Evolutionary conservation across 1,140 invertebrate genomes (phyloP), one percentile per base, ranked within the genome.

Genomic region (Pogonognathellus flavescens): DNA sequence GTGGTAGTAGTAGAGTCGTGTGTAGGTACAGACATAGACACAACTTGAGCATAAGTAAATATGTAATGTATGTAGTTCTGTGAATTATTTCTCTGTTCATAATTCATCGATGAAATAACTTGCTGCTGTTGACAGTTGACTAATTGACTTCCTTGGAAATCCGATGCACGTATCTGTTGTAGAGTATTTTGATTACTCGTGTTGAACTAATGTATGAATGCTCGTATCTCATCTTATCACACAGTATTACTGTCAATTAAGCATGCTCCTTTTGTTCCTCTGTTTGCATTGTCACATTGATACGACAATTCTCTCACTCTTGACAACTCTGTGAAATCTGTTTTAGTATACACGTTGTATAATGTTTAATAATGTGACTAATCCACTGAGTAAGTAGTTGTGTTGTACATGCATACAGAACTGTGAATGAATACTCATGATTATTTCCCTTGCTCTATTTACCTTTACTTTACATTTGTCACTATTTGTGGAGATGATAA

Each of bases 401-500:
- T 62, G 13, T 9, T 62, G 9, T 9, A 13, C n/a, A 62, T n/a
- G 13, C 49, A 25, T 60, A 18, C 5, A 14, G 18, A 20, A 10
- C 25, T 66, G 18, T 10, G 59, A 60, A 60, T 60, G 59, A 20
- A 60, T 60, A 20, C 18, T 22, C n/a, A 20, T 20, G 62, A 66
- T 76, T n/a, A 50, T 70, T 25, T 14, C 16, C 14, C 14, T 41
- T 31, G 31, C 70, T 76, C 31, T 76, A 50, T 76, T 76, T 76
- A 76, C 70, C 25, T 50, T 76, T 50, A 70, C 66, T 25, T 70
- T 16, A 49, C 70, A 76, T 76, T 76, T 76, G 70, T 76, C 49
- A 76, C n/a, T 76, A 41, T 76, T 76, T 76, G 70, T 76, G 70
- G 70, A 76, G 70, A 76, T 50, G 70, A 76, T 76, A 76, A 76